These are phyloP conservation scores for Rapana venosa DNA, from an alignment of 2,888 invertebrate genomes.

Conservation along the genomic window DNA sequence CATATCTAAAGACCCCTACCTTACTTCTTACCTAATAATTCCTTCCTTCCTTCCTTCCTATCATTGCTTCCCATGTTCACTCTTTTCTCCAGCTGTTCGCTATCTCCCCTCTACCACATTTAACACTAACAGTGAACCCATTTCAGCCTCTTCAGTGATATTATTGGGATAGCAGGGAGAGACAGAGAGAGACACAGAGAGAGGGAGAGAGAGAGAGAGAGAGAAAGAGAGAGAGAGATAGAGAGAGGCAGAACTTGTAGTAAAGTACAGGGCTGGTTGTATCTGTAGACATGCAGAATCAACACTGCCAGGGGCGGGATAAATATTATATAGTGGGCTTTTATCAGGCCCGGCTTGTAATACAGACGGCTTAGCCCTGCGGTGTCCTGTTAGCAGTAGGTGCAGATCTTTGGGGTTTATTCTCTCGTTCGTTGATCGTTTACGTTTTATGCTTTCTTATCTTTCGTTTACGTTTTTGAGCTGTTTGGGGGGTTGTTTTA, in stretches of 20 bases:
- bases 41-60: background rate
- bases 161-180: background rate
- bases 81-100: background rate
- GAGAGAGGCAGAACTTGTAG: background rate
- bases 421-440: too few relatives aligned
- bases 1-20: background rate
- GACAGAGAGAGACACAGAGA: background rate
- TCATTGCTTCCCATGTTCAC: background rate
- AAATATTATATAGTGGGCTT: too few relatives aligned
- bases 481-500: too few relatives aligned
- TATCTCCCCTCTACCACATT: background rate
- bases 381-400: too few relatives aligned
- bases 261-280: too few relatives aligned
- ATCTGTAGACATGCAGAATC: too few relatives aligned
- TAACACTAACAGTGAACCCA: background rate
- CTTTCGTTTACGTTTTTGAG: too few relatives aligned
- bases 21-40: background rate
- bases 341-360: too few relatives aligned
- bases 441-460: too few relatives aligned
- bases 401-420: too few relatives aligned
- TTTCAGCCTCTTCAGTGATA: background rate
- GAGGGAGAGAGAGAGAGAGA: background rate
- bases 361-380: too few relatives aligned
- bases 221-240: background rate
- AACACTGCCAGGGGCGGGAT: too few relatives aligned